Evolutionary conservation across 2,797 vertebrate genomes (phyloP).

Genomic region (Gallinago stenura): DNA sequence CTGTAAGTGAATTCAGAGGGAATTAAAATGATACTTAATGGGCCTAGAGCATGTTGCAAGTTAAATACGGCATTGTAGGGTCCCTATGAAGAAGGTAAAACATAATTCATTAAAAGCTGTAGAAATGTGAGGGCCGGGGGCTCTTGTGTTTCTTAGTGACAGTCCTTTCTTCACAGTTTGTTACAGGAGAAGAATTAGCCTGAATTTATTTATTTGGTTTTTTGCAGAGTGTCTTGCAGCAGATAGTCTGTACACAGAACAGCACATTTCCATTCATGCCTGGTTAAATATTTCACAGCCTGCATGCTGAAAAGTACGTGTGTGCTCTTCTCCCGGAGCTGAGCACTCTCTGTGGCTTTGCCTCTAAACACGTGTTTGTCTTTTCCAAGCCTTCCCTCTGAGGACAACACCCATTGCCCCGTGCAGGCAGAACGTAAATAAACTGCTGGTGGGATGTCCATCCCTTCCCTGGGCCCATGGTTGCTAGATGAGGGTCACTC

Average conservation of each 20-base stretch:
- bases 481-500: neutral
- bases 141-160: neutral
- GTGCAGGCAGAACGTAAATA: conserved; percentile 36
- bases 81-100: neutral
- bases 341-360: conserved; percentile 39
- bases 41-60: neutral
- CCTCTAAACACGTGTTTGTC: conserved; percentile 59
- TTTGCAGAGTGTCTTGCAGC: neutral
- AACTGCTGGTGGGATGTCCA: neutral
- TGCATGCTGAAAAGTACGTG: neutral
- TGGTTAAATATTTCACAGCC: conserved; percentile 23
- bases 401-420: conserved; percentile 53
- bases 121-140: fast-evolving
- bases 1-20: neutral
- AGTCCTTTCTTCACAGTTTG: neutral
- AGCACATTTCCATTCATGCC: neutral
- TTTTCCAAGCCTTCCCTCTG: conserved; percentile 52
- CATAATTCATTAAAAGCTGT: neutral
- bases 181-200: neutral
- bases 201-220: neutral
- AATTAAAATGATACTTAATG: neutral
- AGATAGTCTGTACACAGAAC: neutral
- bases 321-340: conserved; percentile 37
- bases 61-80: fast-evolving
- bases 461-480: neutral